These are phyloP conservation scores for Aphelocoma californica DNA, from an alignment of 2,797 vertebrate genomes.

Conservation along the genomic window DNA sequence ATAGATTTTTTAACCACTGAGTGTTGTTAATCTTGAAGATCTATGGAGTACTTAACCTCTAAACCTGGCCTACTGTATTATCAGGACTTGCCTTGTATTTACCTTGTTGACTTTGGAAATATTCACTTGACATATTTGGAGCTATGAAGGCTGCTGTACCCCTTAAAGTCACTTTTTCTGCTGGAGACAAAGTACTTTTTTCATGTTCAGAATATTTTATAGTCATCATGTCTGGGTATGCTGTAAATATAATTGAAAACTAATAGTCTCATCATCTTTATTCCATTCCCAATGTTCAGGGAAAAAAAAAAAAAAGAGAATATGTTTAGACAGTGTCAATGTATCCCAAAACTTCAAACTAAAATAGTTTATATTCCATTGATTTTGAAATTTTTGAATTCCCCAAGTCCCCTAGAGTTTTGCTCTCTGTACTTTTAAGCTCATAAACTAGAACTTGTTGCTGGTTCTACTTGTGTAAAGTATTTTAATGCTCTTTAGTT, in stretches of 20 bases:
- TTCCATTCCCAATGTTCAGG: background rate
- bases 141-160: background rate
- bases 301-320: accelerated
- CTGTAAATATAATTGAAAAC: background rate
- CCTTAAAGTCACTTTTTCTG: background rate
- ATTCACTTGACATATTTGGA: background rate
- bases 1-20: background rate
- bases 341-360: background rate
- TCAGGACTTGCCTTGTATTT: background rate
- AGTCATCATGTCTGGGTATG: background rate
- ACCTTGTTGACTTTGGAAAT: background rate
- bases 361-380: background rate
- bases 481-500: background rate
- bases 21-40: background rate
- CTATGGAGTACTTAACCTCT: background rate
- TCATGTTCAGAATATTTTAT: background rate
- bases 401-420: background rate
- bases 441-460: background rate
- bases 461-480: background rate
- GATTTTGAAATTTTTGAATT: background rate
- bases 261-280: background rate
- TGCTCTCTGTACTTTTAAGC: background rate
- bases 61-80: background rate
- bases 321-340: background rate
- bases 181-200: background rate